Base-by-base conservation (phyloP, 2,113 vertebrate species). In the Neodon shergylaensis region DNA sequence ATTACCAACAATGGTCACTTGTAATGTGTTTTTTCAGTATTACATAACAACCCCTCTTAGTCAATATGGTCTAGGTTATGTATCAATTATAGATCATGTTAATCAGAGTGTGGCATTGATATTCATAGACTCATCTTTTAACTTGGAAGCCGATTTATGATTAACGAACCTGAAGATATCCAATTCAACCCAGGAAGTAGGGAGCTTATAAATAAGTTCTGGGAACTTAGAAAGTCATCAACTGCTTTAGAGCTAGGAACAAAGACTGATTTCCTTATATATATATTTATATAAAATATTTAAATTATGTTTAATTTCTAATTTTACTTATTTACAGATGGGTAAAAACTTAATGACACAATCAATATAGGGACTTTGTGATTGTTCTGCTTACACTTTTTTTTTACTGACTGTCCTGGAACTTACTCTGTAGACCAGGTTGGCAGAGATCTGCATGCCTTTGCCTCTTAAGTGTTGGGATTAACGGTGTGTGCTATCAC, bases 311-410 rank as follows among this genome's bases (percentile, higher is more conserved):
- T 91, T 58, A n/a, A 74, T 92, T 83, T 66, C 66, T 36, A 44
- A 7, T 76, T 95, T 66, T 26, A 39, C 44, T 92, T 92, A 79
- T 63, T 96, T 87, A 65, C 79, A 94, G 52, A 93, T 4, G 3
- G 47, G 28, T 28, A 66, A 89, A n/a, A 90, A 85, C 19, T 49
- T 68, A 95, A 65, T 36, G n/a, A 82, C 73, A 42, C 1, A 85
- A 90, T 76, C 17, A 61, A 73, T 82, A n/a, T 28, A 70, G 7
- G 68, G 19, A 68, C 33, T 24, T 78, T 85, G 5, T 47, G 85
- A 72, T 10, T 85, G 31, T 86, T 66, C 76, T 91, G 24, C 24
- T 21, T 28, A 86, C 36, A 92, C 5, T 28, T 72, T 39, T 76
- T 72, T 14, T 68, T 68, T 49, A 3, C 54, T 58, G 58, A 2